Conservation (phyloP, 2,113 vertebrate genomes). For the Leucopsar rothschildi region DNA sequence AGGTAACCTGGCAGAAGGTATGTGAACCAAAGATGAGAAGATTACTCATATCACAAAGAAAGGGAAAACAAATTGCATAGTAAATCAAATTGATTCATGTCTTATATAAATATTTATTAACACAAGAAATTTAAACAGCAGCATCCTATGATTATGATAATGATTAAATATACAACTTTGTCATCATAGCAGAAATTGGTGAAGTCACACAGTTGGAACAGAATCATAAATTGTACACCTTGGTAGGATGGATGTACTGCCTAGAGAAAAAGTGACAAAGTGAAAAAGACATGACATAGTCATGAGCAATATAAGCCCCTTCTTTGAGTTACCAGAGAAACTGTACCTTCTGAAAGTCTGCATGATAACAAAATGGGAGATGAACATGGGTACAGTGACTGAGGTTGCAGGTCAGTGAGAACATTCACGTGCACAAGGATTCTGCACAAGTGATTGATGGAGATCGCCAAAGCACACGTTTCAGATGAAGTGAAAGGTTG, state of each 20-base stretch:
- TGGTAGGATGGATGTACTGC: background rate
- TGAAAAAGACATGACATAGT: background rate
- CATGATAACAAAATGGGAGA: background rate
- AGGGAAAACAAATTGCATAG: background rate
- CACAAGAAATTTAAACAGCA: background rate
- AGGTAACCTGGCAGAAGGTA: background rate
- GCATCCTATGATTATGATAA: background rate
- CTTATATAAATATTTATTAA: background rate
- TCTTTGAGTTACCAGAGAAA: background rate
- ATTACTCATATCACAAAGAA: background rate
- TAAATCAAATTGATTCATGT: background rate
- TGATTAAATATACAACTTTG: background rate
- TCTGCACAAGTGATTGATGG: background rate
- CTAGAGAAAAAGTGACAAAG: background rate
- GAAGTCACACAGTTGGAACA: background rate
- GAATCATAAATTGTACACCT: background rate
- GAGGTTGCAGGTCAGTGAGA: background rate
- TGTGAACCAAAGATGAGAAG: background rate
- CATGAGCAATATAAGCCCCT: background rate
- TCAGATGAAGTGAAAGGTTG: background rate
- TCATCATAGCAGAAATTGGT: background rate
- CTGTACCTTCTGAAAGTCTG: background rate
- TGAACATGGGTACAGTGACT: background rate
- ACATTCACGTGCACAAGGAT: background rate
- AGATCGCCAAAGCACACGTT: background rate